These are phyloP conservation scores for Drosophila yooni DNA, from an alignment of 2,888 invertebrate genomes.

Conservation along the genomic window DNA sequence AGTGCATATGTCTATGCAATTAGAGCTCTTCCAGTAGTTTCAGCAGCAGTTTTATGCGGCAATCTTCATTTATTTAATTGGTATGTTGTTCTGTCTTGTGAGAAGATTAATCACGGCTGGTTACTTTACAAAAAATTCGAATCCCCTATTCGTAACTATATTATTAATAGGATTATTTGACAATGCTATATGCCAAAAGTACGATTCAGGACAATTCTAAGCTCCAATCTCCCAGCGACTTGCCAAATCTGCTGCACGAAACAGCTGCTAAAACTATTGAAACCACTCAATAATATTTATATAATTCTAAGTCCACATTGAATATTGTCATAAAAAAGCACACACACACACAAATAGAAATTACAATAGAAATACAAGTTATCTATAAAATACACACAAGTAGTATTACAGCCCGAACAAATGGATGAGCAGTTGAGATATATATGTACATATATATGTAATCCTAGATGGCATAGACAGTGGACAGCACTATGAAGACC, in stretches of 20 bases:
- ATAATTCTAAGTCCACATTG: constrained; percentile 48
- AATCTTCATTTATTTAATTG: neutral
- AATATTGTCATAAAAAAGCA: constrained; percentile 28
- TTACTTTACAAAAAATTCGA: neutral
- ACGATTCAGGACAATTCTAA: neutral
- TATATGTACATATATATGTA: neutral
- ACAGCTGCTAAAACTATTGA: constrained; percentile 1
- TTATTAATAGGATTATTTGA: neutral
- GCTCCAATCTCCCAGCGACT: neutral
- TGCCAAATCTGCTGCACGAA: neutral
- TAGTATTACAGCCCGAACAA: constrained; percentile 1
- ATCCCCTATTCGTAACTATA: neutral
- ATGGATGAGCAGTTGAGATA: neutral
- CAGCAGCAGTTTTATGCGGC: neutral
- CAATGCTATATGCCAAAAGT: neutral
- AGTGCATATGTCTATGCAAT: constrained; percentile 39
- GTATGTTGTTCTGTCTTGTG: neutral
- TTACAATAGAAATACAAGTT: constrained; percentile 21
- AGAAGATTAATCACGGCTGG: neutral
- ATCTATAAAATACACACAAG: constrained; percentile 7
- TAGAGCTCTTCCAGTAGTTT: constrained; percentile 27
- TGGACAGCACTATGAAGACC: constrained; percentile 85
- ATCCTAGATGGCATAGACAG: constrained; percentile 73
- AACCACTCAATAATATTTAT: constrained; percentile 11
- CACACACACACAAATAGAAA: constrained; percentile 23